Conservation (phyloP, 2,888 invertebrate genomes). For the Morpho helenor region DNA sequence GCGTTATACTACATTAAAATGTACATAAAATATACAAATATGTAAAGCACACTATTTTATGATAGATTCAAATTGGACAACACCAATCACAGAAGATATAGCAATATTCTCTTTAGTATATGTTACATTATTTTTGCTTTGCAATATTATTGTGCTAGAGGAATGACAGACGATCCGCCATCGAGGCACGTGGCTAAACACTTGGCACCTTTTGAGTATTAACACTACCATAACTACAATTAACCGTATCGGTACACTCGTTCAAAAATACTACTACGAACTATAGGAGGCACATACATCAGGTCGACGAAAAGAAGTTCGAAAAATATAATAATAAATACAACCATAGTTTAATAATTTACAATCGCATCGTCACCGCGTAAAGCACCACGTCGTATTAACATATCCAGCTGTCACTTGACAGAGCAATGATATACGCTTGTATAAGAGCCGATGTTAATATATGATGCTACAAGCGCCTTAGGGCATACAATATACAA, state of each 20-base stretch:
- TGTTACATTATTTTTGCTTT: constrained; percentile 40
- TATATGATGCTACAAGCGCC: too few species aligned
- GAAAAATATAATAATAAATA: constrained; percentile 64
- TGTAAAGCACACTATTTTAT: constrained; percentile 49
- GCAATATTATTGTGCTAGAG: constrained; percentile 62
- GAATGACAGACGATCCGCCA: constrained; percentile 59
- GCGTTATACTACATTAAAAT: constrained; percentile 29
- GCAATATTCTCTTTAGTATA: constrained; percentile 34
- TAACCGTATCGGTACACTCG: constrained; percentile 48
- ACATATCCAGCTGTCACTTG: background rate
- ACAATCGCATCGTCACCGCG: constrained; percentile 30
- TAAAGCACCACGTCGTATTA: constrained; percentile 15
- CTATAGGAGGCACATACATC: constrained; percentile 66
- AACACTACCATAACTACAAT: constrained; percentile 54
- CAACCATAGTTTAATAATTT: constrained; percentile 40
- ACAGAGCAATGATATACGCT: too few species aligned
- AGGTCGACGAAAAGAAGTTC: constrained; percentile 62
- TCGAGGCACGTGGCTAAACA: constrained; percentile 45
- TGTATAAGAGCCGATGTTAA: too few species aligned
- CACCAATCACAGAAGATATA: constrained; percentile 37
- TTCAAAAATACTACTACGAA: constrained; percentile 46
- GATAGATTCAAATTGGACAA: constrained; percentile 48
- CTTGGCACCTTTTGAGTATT: constrained; percentile 73
- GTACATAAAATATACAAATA: constrained; percentile 44
- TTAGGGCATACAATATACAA: too few species aligned